Evolutionary conservation across 2,888 invertebrate genomes (phyloP).

Genomic region (Cataglyphis livida): DNA sequence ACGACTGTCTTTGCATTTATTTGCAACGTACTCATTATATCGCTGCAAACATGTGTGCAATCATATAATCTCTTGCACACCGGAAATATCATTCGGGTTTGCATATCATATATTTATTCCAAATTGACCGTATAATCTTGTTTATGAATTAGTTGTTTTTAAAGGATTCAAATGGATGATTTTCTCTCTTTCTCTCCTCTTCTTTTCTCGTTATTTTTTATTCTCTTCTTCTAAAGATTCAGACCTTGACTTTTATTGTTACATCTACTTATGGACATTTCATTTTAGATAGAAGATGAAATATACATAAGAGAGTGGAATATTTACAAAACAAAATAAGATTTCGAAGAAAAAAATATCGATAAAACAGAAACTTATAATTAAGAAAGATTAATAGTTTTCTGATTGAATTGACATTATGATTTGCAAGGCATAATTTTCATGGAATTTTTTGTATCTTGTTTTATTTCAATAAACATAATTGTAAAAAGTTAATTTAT

Average conservation of each 20-base stretch:
- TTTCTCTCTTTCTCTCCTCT: background rate
- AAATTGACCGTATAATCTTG: slow-evolving; percentile 10
- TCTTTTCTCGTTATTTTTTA: background rate
- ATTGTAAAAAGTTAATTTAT: too few relatives aligned
- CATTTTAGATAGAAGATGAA: background rate
- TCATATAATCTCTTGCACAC: background rate
- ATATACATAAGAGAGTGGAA: background rate
- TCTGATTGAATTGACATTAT: too few relatives aligned
- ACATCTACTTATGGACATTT: background rate
- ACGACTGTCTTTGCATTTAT: background rate
- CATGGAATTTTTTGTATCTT: too few relatives aligned
- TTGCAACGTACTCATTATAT: background rate
- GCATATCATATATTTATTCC: slow-evolving; percentile 13
- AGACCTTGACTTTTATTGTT: background rate
- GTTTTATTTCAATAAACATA: too few relatives aligned
- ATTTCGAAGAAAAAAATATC: background rate
- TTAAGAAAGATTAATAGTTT: background rate
- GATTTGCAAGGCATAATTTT: too few relatives aligned
- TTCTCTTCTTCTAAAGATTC: background rate
- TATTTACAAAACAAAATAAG: background rate
- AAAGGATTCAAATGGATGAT: background rate
- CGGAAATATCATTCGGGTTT: slow-evolving; percentile 23
- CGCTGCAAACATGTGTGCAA: background rate
- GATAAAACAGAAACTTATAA: background rate
- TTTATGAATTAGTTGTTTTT: slow-evolving; percentile 1